Conservation (phyloP, 2,797 vertebrate genomes). For the Pangasius djambal region DNA sequence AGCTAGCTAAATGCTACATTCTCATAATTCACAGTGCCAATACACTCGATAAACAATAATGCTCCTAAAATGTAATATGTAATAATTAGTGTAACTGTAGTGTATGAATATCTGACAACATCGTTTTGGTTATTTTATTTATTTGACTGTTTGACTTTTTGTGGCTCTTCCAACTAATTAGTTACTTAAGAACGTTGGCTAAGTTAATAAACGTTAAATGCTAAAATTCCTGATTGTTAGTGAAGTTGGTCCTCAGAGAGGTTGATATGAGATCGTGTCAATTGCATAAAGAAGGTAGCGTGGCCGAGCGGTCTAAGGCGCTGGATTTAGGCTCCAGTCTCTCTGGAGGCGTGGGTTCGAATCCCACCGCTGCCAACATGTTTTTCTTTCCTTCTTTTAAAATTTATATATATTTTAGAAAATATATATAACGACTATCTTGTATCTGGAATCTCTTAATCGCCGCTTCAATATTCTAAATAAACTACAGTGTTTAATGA, state of each 20-base stretch:
- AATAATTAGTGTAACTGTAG: neutral
- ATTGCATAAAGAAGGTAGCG: constrained; percentile 64
- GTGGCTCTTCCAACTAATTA: neutral
- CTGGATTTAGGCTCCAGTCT: constrained; percentile 86
- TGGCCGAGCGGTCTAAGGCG: constrained; percentile 88
- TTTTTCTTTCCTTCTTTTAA: neutral
- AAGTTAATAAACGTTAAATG: neutral
- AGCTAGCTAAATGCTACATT: neutral
- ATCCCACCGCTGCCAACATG: constrained; percentile 61
- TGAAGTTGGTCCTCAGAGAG: no score
- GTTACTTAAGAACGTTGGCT: neutral
- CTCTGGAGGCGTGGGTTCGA: constrained; percentile 68
- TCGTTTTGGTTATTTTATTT: no score
- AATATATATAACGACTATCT: neutral
- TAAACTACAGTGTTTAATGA: neutral
- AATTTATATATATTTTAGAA: no score
- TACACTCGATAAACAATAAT: neutral
- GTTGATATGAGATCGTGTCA: neutral
- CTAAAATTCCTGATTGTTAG: no score
- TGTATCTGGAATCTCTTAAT: neutral
- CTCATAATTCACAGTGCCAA: neutral
- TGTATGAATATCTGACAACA: neutral
- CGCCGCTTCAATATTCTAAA: neutral
- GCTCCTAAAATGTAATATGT: neutral
- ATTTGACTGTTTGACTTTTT: neutral